Conservation (phyloP, 1,140 invertebrate genomes). For the Brachionus angularis region DNA sequence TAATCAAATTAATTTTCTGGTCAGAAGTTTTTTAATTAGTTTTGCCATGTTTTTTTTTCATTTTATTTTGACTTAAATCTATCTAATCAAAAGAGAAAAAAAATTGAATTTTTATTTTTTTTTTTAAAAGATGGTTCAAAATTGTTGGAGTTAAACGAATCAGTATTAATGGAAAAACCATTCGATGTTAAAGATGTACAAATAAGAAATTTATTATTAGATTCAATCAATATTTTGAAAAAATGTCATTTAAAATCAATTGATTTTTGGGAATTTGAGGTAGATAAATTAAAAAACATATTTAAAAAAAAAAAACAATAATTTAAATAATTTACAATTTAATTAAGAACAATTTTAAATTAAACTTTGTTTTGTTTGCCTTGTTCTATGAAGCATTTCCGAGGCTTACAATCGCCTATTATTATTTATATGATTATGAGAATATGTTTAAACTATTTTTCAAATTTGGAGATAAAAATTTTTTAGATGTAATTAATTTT, state of each 20-base stretch:
- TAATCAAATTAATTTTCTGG: too few species aligned
- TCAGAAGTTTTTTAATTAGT: too few species aligned
- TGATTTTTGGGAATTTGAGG: constrained; percentile 20
- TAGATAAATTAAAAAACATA: too few species aligned
- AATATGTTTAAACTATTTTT: background rate
- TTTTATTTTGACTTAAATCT: too few species aligned
- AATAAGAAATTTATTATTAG: constrained; percentile 1
- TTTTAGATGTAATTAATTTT: background rate
- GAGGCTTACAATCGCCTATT: background rate
- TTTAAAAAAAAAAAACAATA: too few species aligned
- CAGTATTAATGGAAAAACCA: background rate
- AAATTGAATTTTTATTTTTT: background rate
- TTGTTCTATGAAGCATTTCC: constrained; percentile 29
- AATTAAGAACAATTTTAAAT: background rate
- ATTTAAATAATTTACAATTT: too few species aligned
- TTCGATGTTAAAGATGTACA: background rate
- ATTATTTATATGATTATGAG: background rate
- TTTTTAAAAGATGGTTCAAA: background rate
- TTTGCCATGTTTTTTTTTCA: too few species aligned
- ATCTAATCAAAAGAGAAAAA: too few species aligned
- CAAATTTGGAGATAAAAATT: background rate
- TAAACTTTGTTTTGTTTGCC: background rate
- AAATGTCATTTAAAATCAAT: background rate
- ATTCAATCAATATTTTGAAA: constrained; percentile 20
- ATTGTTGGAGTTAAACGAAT: background rate